Conservation (phyloP, 2,113 vertebrate species). For the Ursus arctos region DNA sequence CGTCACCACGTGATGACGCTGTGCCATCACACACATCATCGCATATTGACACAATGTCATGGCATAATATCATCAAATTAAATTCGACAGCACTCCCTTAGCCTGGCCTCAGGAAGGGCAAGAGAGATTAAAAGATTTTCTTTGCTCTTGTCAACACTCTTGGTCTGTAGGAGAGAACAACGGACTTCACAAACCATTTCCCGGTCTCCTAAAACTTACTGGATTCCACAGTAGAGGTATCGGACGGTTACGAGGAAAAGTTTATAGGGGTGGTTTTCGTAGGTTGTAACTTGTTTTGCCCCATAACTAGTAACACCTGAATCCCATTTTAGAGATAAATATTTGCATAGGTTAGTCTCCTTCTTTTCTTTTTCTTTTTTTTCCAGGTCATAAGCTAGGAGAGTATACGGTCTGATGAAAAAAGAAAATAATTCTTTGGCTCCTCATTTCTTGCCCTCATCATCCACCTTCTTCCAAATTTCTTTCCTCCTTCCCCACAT, state of each 20-base stretch:
- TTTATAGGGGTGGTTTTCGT: background rate
- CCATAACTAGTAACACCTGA: background rate
- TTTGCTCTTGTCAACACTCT: constrained; percentile 49
- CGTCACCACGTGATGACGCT: constrained; percentile 84
- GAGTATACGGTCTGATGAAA: background rate
- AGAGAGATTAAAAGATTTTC: background rate
- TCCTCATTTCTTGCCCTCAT: background rate
- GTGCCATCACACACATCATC: constrained; percentile 84
- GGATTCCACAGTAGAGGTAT: background rate
- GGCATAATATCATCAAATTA: constrained; percentile 83
- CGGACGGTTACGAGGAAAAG: background rate
- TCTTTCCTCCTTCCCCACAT: background rate
- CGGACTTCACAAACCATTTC: background rate
- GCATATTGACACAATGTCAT: constrained; percentile 85
- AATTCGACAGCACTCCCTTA: constrained; percentile 60
- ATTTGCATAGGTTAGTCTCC: background rate
- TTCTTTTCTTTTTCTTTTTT: background rate
- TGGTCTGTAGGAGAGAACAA: background rate
- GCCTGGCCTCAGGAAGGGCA: constrained; percentile 40
- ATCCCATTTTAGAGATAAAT: constrained; percentile 52
- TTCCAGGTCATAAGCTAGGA: background rate
- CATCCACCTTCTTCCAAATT: background rate
- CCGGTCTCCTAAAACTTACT: constrained; percentile 34
- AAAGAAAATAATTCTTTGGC: background rate
- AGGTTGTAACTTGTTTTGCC: background rate